Base-by-base conservation (phyloP, 2,888 invertebrate genomes). In the Scaptomyza reducta region DNA sequence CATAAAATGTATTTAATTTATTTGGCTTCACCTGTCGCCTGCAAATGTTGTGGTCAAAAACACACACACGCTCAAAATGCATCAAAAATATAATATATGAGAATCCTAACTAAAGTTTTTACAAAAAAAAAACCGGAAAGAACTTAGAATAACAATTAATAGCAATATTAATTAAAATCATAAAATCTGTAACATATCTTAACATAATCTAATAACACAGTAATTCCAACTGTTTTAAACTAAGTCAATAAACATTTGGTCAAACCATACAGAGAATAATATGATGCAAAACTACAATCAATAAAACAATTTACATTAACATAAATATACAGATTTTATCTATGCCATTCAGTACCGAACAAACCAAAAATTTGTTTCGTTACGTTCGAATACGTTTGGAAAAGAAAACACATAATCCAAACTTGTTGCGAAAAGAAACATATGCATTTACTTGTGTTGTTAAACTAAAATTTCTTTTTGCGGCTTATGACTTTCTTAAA, bases 1-100 rank as follows among this genome's bases (percentile, higher is more conserved):
- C 56, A 70, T 31, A 61, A 58, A 71, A 66, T 76, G 70, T 74
- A 74, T 74, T 70, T 74, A 70, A 74, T 74, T 70, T 74, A 70
- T 76, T 76, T 66, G 61, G 66, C 71, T 66, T 58, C 71, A 74
- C 71, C 76, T 74, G 76, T 76, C 73, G 71, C 66, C 77, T 66
- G 61, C 76, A 58, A 71, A 66, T 70, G 59, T 75, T 75, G 64
- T 60, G 65, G 54, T 45, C 11, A 45, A 33, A 53, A 16, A 47
- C 27, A 29, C 10, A 10, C 31, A 10, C 31, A 31, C 29, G 6
- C 13, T 1, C 6, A 35, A 16, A 9, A 16, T 46, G 7, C 27
- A 11, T 31, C 6, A 31, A 11, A 16, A n/a, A 27, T 27, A 27
- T 14, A 14, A 25, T 3, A 14, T 3, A 11, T 45, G 14, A 14